Evolutionary conservation across 2,113 vertebrate species (phyloP), one percentile per base, ranked within the genome.

Genomic region (Eonycteris spelaea): DNA sequence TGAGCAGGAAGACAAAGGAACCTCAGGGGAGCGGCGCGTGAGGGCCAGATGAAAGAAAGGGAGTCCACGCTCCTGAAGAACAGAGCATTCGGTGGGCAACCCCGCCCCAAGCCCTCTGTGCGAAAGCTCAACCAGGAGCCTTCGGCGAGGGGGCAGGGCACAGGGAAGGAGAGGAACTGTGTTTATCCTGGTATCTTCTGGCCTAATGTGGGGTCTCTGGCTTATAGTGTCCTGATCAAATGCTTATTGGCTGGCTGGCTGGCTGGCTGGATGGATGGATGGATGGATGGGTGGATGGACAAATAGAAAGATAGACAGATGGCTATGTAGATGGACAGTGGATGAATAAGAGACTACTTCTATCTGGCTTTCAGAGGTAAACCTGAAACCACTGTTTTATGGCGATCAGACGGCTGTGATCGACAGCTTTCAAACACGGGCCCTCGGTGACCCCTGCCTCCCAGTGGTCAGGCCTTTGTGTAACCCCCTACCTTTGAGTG

Each of bases 281-380:
- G 21, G 26, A 3, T 7, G 21, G 40, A 5, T 15, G 19, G 7
- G 3, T 14, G 22, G 57, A 12, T 33, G 15, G 48, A 5, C 11
- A 35, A 21, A 55, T 43, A 22, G 24, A 10, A 78, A 12, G 28
- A 11, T 40, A 8, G 21, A 2, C 40, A 7, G 77, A 6, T 48
- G 24, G 7, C 2, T 75, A 14, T 43, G 2, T 11, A 7, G 55
- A 24, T 28, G 53, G 35, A 55, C 24, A 16, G 40, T 73, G 51
- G 28, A 18, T 48, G 40, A 21, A 38, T 55, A 30, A 68, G 14
- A 79, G 35, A 75, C 28, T 68, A 35, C 24, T 70, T 78, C 45
- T 43, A 38, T 48, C 40, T n/a, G 55, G 35, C 33, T 91, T 92
- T 91, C 73, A 95, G 67, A 74, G 53, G 35, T 43, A 30, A 86